Percentiles rank a stretch among this genome's conserved stretches.
These are phyloP conservation scores for Pantala flavescens DNA, from an alignment of 1,140 invertebrate genomes.

Conservation along the genomic window DNA sequence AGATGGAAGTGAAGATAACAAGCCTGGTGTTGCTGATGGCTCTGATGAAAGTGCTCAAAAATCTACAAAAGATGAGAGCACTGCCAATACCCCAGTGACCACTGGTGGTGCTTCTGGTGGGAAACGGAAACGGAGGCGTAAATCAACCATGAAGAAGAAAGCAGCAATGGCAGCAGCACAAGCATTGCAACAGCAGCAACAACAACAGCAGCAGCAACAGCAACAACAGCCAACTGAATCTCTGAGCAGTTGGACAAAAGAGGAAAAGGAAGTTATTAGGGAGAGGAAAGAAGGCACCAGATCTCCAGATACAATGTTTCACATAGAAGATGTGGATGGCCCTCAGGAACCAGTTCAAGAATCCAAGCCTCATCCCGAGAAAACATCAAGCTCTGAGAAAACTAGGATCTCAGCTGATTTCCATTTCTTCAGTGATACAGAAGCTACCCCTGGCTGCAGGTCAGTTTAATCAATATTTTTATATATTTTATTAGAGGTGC, in stretches of 20 bases:
- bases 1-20: constrained; percentile 4
- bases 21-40: not conserved
- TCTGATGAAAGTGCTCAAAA: not conserved
- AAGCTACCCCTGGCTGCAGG: constrained; percentile 57
- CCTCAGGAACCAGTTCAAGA: not conserved
- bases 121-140: constrained; percentile 47
- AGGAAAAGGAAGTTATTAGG: not conserved
- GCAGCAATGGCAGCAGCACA: constrained; percentile 24
- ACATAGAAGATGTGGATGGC: not conserved
- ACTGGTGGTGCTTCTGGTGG: not conserved
- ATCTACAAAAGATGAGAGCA: not conserved
- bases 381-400: not conserved
- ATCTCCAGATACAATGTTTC: not conserved
- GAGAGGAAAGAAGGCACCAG: not conserved
- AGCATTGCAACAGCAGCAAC: constrained; percentile 2
- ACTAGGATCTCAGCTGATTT: constrained; percentile 43
- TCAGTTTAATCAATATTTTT: constrained; percentile 34
- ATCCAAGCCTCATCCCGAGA: constrained; percentile 18
- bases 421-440: constrained; percentile 87
- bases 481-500: too few species aligned
- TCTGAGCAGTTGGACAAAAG: not conserved
- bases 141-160: constrained; percentile 65
- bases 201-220: constrained; percentile 11
- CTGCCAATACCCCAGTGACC: not conserved
- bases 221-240: not conserved